Base-by-base conservation (phyloP, 2,797 vertebrate genomes). In the Spondyliosoma cantharus region DNA sequence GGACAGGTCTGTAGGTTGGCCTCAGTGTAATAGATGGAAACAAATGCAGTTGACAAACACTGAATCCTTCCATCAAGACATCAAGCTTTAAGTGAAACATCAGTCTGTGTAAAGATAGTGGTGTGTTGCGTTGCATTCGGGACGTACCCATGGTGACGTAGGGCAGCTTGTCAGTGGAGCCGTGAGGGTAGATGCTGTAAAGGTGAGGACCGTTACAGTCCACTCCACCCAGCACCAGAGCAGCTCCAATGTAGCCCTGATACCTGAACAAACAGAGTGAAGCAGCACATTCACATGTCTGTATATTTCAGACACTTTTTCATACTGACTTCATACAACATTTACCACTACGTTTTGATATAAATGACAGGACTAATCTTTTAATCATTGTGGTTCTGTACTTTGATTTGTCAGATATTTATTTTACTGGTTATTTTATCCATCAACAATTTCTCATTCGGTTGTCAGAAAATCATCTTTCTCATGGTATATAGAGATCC, bases 71-170 rank as follows among this genome's bases (percentile, higher is more conserved):
- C 14, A 32, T 53, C 7, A 12, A 48, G 20, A 24, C 15, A 1
- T n/a, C 7, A n/a, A 17, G 50, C 24, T 57, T 43, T 0, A 22
- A 19, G 3, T 24, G 32, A 63, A 63, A 32, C 3, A 32, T 16
- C 22, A 27, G 22, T 42, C 45, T 8, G 13, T 24, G 49, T 6
- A 29, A 14, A 19, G 20, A 52, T 1, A 25, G 48, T 20, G 20
- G 2, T 5, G 1, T 25, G 22, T 11, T n/a, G 14, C 50, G 22
- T 8, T n/a, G 14, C 50, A 52, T 53, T 16, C 29, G 68, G 19
- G 19, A 95, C 97, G 95, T 79, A 99, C 98, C 98, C 98, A 99
- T 99, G 57, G 98, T 99, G 87, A 99, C 97, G 0, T 98, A 99
- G 37, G 98, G 98, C 79, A 99, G 92, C 81, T 97, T 98, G 94